Conservation (phyloP, 2,113 vertebrate genomes). For the Actenoides lindsayi region DNA sequence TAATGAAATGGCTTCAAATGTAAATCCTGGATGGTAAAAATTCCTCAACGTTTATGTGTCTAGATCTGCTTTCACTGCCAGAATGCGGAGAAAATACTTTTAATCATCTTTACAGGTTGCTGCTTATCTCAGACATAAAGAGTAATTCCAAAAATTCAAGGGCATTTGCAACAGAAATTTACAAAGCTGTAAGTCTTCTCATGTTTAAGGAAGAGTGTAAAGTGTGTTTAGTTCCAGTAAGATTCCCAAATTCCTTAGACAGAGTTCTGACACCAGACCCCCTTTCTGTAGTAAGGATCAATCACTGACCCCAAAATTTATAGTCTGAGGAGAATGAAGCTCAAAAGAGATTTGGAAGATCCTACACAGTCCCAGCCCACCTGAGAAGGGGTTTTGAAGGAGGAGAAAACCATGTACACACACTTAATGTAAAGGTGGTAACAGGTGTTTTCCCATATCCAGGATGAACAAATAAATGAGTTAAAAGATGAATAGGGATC, state of each 20-base stretch:
- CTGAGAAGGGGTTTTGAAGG: neutral
- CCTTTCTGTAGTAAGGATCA: neutral
- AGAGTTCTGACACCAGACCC: neutral
- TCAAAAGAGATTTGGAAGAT: neutral
- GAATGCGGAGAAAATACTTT: slow-evolving; percentile 4
- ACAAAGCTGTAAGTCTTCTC: neutral
- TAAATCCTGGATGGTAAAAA: neutral
- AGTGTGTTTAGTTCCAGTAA: neutral
- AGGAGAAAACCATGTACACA: neutral
- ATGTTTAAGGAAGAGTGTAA: neutral
- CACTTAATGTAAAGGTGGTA: neutral
- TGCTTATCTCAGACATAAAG: neutral
- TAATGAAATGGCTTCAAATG: neutral
- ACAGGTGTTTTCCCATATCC: neutral
- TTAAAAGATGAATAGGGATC: neutral
- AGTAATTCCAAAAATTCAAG: neutral
- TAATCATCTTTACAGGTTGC: neutral
- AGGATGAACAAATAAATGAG: neutral
- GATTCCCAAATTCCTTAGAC: neutral
- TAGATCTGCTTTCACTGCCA: neutral
- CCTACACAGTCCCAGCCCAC: neutral
- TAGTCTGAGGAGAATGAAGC: neutral
- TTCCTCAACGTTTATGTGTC: neutral
- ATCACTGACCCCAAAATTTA: neutral
- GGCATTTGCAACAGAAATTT: neutral